Percentiles rank a stretch among this genome's conserved stretches.
Conservation (phyloP, 2,113 vertebrate species). For the Barbus barbus region DNA sequence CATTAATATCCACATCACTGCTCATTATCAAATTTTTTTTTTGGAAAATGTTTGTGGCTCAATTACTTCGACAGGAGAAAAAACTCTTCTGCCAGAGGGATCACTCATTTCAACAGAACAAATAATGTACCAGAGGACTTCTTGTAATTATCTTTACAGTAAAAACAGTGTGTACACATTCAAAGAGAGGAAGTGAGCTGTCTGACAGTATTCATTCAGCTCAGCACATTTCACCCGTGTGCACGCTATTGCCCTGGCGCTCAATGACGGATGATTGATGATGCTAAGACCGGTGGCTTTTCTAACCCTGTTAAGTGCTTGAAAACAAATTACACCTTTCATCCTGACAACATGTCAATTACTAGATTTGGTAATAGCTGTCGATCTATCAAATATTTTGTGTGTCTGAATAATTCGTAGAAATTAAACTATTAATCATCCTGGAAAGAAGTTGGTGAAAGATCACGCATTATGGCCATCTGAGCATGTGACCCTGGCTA, state of each 20-base stretch:
- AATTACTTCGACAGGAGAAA: conserved; percentile 49
- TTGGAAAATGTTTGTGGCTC: conserved; percentile 53
- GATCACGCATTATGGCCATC: conserved; percentile 45
- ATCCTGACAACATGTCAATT: conserved; percentile 78
- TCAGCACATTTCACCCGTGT: conserved; percentile 69
- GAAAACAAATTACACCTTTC: conserved; percentile 83
- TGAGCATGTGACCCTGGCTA: conserved; percentile 60
- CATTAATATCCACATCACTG: too few relatives aligned
- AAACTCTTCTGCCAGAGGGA: conserved; percentile 48
- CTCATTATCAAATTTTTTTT: too few relatives aligned
- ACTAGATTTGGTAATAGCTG: conserved; percentile 79
- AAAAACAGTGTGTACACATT: conserved; percentile 63
- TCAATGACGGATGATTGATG: conserved; percentile 82
- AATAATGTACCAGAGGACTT: conserved; percentile 53
- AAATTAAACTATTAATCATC: conserved; percentile 83
- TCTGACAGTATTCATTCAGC: conserved; percentile 67
- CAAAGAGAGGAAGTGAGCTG: conserved; percentile 63
- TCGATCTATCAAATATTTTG: conserved; percentile 78
- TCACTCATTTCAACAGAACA: too few relatives aligned
- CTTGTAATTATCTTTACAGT: conserved; percentile 69
- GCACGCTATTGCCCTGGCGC: conserved; percentile 70
- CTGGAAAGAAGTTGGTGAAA: conserved; percentile 65
- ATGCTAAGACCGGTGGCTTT: conserved; percentile 72
- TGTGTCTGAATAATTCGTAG: conserved; percentile 77
- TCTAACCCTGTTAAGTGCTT: conserved; percentile 77